Evolutionary conservation across 2,797 vertebrate genomes (phyloP), one percentile per base, ranked within the genome.

Genomic region (Sparus aurata): DNA sequence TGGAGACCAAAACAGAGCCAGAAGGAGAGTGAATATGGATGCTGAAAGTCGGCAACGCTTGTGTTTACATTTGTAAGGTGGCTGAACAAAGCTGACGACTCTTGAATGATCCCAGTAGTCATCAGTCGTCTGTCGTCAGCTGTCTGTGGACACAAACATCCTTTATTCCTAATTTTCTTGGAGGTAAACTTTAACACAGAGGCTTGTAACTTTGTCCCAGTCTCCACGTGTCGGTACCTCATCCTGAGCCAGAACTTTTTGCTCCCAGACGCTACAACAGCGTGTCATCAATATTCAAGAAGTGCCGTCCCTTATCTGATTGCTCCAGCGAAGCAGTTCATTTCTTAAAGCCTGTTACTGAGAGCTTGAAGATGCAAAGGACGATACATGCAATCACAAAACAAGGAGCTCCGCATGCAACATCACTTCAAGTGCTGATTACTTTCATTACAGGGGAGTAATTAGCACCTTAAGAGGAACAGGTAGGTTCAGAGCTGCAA

Each of bases 371-470:
- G 87, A 88, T 86, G 85, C 82, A 74, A 16, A 50, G 79, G 69
- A 76, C 47, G 88, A 91, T 85, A 78, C 74, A 30, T 23, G 84
- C 79, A 92, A 91, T 92, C 92, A 92, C 73, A 79, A 84, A 84
- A 73, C 65, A 68, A 27, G 79, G 83, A 67, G 55, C 80, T 77
- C 78, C 0, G 53, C 87, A 66, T 73, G 83, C 83, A 59, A 58
- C 85, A 76, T 86, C 62, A 80, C 85, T 81, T 85, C 72, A 77
- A 75, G 76, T 60, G 75, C 84, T 91, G 89, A 94, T 93, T 91
- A 83, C 85, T 88, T 90, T 93, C 89, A 89, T 92, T 91, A 88
- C 78, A 73, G 78, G 69, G 83, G 75, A 85, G 88, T 91, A 90
- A 92, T 94, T 91, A 93, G 84, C 76, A 73, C 79, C 87, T 84